phyloP scores from a whole-genome alignment of 2,113 vertebrate species.

The Callorhinus ursinus region DNA sequence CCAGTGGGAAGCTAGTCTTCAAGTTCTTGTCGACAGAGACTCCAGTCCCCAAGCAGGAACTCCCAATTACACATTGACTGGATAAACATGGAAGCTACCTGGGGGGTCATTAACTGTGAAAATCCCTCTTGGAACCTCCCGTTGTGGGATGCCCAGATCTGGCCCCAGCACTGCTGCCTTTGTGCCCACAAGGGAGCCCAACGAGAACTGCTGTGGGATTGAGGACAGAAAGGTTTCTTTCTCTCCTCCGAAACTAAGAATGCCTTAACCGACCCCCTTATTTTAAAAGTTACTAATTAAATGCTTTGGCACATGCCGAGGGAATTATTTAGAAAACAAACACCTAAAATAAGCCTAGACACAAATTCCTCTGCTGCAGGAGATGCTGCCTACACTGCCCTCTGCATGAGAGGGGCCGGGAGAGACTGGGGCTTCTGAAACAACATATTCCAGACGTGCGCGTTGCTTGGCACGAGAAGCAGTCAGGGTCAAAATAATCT shows the following conservation, averaged over 20 bases:
- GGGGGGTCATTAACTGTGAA: constrained; percentile 48
- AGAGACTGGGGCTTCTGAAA: not conserved
- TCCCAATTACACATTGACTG: constrained; percentile 61
- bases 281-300: constrained; percentile 54
- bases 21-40: not conserved
- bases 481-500: not conserved
- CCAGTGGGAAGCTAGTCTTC: constrained; percentile 50
- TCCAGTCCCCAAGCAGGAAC: constrained; percentile 43
- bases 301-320: not conserved
- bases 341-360: not conserved
- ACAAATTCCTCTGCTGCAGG: not conserved
- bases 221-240: constrained; percentile 3
- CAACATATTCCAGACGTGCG: not conserved
- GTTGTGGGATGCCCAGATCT: not conserved
- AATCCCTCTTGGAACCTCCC: not conserved
- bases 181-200: not conserved
- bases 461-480: not conserved
- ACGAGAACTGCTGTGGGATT: not conserved
- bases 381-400: rapidly evolving
- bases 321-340: constrained; percentile 59
- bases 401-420: not conserved
- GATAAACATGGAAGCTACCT: constrained; percentile 14
- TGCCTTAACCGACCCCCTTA: not conserved
- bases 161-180: not conserved
- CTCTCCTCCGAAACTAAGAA: not conserved